Base-by-base conservation (phyloP, 2,888 invertebrate genomes). In the Gari tellinella region DNA sequence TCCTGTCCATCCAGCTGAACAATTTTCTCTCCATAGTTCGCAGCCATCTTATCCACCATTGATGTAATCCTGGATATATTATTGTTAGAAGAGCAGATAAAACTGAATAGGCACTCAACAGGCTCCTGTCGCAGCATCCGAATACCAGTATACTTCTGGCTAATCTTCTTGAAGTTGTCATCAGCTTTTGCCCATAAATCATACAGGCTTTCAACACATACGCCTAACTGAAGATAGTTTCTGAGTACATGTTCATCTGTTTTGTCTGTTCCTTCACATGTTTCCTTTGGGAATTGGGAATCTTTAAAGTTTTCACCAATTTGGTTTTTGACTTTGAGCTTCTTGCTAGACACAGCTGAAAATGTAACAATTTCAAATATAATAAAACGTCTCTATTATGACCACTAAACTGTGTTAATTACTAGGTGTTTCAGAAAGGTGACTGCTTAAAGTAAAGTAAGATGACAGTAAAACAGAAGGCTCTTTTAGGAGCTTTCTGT, bases 41-140 rank as follows among this genome's bases (percentile, higher is more conserved):
- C 90, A 87, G 97, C 97, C 72, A 99, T 91, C 90, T 96, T 97
- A 89, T 98, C 96, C 17, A 99, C 96, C 97, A 99, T 96, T 49
- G 94, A 94, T 21, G 96, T 95, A 88, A 99, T 99, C 85, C 98
- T 80, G 76, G 94, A 94, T 84, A 99, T 98, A 90, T 99, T 96
- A 92, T 99, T 99, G 91, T 99, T 99, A 70, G 98, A 97, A 61
- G 99, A 99, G 91, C 99, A 99, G 86, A 99, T 98, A 91, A 99
- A 99, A 12, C 97, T 96, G 90, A 99, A 96, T 14, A 99, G 93
- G 92, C 97, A 98, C 92, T 99, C 99, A 0, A 96, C 94, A 0
- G 97, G 95, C 85, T 98, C 96, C 91, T 99, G 99, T 63, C 95
- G 93, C 52, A 99, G 93, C 89, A 99, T 96, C 86, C 99, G 94